These are phyloP conservation scores for Xiphorhynchus erythropygius DNA, from an alignment of 2,797 vertebrate species.

Conservation along the genomic window DNA sequence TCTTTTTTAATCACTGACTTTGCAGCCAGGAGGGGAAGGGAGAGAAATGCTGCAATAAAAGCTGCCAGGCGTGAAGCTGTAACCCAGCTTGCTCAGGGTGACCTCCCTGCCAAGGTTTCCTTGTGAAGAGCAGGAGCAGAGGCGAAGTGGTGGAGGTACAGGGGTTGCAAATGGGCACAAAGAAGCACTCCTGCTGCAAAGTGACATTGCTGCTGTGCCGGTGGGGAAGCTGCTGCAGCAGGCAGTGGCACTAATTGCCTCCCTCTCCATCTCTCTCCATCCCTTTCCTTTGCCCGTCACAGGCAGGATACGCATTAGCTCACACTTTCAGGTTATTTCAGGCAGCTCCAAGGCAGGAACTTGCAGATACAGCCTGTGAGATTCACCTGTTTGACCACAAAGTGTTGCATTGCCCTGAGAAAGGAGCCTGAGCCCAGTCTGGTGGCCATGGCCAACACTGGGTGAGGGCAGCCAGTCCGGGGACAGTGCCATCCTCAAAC, in stretches of 20 bases:
- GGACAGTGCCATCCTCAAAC: not conserved
- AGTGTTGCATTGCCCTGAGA: not conserved
- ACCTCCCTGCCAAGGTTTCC: slow-evolving; percentile 25
- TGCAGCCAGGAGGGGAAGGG: not conserved
- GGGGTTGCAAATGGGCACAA: not conserved
- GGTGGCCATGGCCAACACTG: accelerated
- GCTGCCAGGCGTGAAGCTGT: slow-evolving; percentile 46
- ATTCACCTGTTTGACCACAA: not conserved
- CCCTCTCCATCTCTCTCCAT: not conserved
- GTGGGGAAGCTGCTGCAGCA: accelerated
- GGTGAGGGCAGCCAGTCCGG: not conserved
- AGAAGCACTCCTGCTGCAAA: accelerated
- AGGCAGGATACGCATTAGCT: not conserved
- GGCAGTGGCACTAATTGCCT: not conserved
- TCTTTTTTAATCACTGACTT: slow-evolving; percentile 50
- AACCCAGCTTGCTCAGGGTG: slow-evolving; percentile 29
- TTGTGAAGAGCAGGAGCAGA: not conserved
- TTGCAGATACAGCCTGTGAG: not conserved
- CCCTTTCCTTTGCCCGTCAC: not conserved
- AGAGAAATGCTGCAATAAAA: slow-evolving; percentile 31
- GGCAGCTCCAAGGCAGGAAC: not conserved
- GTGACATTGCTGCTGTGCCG: accelerated
- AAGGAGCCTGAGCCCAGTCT: not conserved
- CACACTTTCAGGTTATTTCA: not conserved
- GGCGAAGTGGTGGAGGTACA: not conserved